phyloP scores from a whole-genome alignment of 2,113 vertebrate species.

The Etia nguti region DNA sequence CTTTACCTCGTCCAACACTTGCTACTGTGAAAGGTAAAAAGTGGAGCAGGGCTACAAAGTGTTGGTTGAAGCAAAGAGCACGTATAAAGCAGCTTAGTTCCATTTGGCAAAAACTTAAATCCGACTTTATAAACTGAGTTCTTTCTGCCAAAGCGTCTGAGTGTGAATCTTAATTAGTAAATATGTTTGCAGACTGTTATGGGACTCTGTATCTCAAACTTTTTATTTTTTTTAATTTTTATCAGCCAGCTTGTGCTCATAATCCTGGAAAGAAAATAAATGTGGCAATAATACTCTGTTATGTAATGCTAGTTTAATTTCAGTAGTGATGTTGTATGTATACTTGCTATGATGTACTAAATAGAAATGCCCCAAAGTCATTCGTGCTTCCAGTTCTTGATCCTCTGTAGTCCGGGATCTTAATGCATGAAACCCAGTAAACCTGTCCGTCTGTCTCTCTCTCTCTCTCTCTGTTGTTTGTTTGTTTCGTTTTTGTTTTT shows the following conservation, averaged over 20 bases:
- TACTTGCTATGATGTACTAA: slow-evolving; percentile 43
- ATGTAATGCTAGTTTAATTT: slow-evolving; percentile 55
- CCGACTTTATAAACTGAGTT: background rate
- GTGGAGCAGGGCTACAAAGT: background rate
- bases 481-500: background rate
- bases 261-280: slow-evolving; percentile 26
- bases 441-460: background rate
- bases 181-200: slow-evolving; percentile 54
- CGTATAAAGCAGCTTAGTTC: slow-evolving; percentile 5
- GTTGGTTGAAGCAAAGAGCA: slow-evolving; percentile 14
- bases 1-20: slow-evolving; percentile 59
- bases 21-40: background rate
- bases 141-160: slow-evolving; percentile 3
- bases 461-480: background rate
- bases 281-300: slow-evolving; percentile 66
- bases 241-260: slow-evolving; percentile 24
- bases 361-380: slow-evolving; percentile 57
- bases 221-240: accelerated
- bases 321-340: slow-evolving; percentile 43
- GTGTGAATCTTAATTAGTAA: slow-evolving; percentile 21
- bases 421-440: slow-evolving; percentile 65
- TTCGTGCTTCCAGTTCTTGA: slow-evolving; percentile 64
- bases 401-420: slow-evolving; percentile 54
- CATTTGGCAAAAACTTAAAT: slow-evolving; percentile 9
- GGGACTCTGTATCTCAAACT: slow-evolving; percentile 18